Evolutionary conservation across 1,140 invertebrate genomes (phyloP), one percentile per base, ranked within the genome.

Genomic region (Lordiphosa clarofinis): DNA sequence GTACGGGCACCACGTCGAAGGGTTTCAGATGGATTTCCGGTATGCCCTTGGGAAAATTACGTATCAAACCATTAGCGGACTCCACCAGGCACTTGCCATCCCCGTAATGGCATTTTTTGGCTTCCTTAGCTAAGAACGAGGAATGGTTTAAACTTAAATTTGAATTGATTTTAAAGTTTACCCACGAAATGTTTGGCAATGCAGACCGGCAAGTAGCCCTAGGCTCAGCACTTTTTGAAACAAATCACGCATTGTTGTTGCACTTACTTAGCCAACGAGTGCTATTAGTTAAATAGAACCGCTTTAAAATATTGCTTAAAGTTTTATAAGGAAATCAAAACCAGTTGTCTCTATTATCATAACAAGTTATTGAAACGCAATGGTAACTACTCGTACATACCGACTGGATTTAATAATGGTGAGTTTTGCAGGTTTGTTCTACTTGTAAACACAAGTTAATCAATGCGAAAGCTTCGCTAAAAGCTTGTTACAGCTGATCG

Each of bases 91-190:
- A 79, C n/a, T 56, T 47, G 1, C 50, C 54, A 60, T 79, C 61
- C 0, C 74, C 74, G 21, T 59, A 81, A 11, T 56, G 75, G 8
- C 75, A 81, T 38, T 79, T 79, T 5, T 57, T 56, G 1, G 79
- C 33, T 8, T 44, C 31, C n/a, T 54, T 48, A 15, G 74, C 74
- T 79, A n/a, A 8, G 7, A 12, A 38, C 24, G 7, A 36, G 1
- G 35, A 6, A 4, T n/a, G 35, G 4, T 0, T n/a, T 15, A 0
- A 13, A 1, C 21, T 28, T 47, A 12, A 7, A 46, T 11, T 7
- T 19, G 1, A 4, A 15, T 4, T 13, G 15, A 1, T 10, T 7
- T 2, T 11, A n/a, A 4, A 7, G 11, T 4, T n/a, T 11, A 73
- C 69, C 15, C n/a, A 79, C 74, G 74, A 36, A 79, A 46, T 6